Evolutionary conservation across 2,797 vertebrate species (phyloP).

Genomic region (Coregonus sp.): DNA sequence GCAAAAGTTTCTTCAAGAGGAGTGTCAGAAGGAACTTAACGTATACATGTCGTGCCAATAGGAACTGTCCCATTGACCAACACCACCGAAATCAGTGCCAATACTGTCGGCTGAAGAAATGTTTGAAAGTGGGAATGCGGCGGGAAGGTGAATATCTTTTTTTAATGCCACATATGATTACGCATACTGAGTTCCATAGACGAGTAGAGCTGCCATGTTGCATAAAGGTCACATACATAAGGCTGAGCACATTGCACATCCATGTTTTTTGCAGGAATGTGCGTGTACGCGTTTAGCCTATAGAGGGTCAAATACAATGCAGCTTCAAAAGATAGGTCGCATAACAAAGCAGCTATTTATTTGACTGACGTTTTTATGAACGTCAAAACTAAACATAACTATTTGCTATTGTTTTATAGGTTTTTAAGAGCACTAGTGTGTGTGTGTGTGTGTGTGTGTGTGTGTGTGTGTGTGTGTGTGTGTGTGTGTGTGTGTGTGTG

Average conservation of each 20-base stretch:
- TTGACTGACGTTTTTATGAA: conserved; percentile 20
- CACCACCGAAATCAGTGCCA: conserved; percentile 99
- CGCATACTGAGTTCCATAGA: conserved; percentile 54
- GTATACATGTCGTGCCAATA: conserved; percentile 99
- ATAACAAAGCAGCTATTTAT: conserved; percentile 55
- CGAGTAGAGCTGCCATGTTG: conserved; percentile 61
- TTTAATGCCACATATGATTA: conserved; percentile 62
- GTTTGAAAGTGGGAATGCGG: conserved; percentile 99
- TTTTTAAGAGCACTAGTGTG: too few species aligned
- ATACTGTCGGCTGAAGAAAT: conserved; percentile 98
- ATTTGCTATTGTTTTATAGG: not conserved
- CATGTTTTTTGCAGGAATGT: conserved; percentile 45
- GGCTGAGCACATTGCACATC: conserved; percentile 54
- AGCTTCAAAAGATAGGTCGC: conserved; percentile 29
- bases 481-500: conserved; percentile 13
- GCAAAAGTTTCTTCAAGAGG: conserved; percentile 99
- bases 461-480: conserved; percentile 16
- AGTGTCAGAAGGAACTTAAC: conserved; percentile 99
- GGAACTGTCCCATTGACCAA: conserved; percentile 99
- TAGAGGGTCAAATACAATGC: too few species aligned
- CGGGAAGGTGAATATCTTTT: conserved; percentile 98
- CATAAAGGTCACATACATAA: conserved; percentile 58
- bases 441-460: too few species aligned
- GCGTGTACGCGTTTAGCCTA: conserved; percentile 22
- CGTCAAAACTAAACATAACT: not conserved